Conservation (phyloP, 2,797 vertebrate genomes). For the Cossypha heuglini region DNA sequence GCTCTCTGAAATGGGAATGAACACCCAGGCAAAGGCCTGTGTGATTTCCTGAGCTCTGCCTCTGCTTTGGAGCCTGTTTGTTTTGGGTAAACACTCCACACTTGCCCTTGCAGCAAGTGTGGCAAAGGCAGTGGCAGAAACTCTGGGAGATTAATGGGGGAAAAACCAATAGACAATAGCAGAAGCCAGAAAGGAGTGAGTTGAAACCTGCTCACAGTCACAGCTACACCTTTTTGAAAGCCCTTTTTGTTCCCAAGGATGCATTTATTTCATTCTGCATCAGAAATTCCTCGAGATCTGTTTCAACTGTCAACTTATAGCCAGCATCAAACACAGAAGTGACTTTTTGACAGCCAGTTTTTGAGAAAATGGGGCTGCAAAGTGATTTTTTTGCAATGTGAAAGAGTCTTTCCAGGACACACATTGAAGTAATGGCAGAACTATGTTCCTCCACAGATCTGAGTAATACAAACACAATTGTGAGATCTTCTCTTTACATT, state of each 20-base stretch:
- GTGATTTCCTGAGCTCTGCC: not conserved
- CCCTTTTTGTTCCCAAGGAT: not conserved
- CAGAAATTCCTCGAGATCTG: not conserved
- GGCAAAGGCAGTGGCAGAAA: not conserved
- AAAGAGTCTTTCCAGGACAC: not conserved
- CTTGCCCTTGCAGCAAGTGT: not conserved
- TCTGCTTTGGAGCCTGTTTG: not conserved
- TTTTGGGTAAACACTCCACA: rapidly evolving
- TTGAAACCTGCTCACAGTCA: not conserved
- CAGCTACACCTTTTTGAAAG: not conserved
- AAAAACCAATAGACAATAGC: not conserved
- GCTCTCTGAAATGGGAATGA: not conserved
- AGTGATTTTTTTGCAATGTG: not conserved
- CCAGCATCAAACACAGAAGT: not conserved
- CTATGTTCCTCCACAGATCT: not conserved
- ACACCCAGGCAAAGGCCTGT: not conserved
- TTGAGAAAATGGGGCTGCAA: not conserved
- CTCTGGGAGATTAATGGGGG: not conserved
- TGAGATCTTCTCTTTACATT: not conserved
- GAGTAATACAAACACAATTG: not conserved
- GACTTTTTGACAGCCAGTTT: not conserved
- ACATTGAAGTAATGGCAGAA: not conserved
- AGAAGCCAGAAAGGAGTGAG: not conserved
- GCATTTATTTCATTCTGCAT: not conserved
- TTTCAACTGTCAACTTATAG: not conserved